phyloP scores from a whole-genome alignment of 2,888 invertebrate genomes.

The Laspeyria flexula region DNA sequence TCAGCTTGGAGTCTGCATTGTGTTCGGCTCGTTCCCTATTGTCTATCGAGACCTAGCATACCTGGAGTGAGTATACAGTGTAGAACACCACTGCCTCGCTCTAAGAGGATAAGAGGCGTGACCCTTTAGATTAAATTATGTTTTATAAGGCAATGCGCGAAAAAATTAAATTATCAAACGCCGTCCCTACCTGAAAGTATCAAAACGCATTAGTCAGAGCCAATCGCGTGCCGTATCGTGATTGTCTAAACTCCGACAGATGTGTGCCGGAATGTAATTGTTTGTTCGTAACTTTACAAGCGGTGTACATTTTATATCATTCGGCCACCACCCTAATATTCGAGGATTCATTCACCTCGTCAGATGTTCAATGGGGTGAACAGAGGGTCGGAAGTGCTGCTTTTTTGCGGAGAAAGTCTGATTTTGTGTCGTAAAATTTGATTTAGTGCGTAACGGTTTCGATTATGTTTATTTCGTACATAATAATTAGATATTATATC shows the following conservation, averaged over 20 bases:
- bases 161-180: too few species aligned
- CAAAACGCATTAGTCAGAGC: slow-evolving; percentile 51
- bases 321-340: slow-evolving; percentile 66
- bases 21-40: too few species aligned
- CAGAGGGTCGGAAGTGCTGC: slow-evolving; percentile 65
- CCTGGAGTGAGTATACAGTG: too few species aligned
- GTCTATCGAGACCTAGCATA: too few species aligned
- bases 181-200: slow-evolving; percentile 52
- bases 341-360: slow-evolving; percentile 83
- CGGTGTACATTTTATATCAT: slow-evolving; percentile 78
- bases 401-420: slow-evolving; percentile 69
- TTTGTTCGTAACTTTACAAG: slow-evolving; percentile 76
- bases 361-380: slow-evolving; percentile 82
- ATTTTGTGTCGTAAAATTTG: slow-evolving; percentile 60
- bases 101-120: too few species aligned
- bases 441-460: slow-evolving; percentile 64
- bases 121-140: too few species aligned
- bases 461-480: neutral
- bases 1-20: too few species aligned
- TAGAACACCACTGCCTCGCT: too few species aligned
- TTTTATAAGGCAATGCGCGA: too few species aligned
- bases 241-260: slow-evolving; percentile 85
- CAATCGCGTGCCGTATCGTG: slow-evolving; percentile 85
- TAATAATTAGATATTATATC: neutral
- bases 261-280: slow-evolving; percentile 85